phyloP scores from a whole-genome alignment of 2,113 vertebrate species.

The Microtus ochrogaster region DNA sequence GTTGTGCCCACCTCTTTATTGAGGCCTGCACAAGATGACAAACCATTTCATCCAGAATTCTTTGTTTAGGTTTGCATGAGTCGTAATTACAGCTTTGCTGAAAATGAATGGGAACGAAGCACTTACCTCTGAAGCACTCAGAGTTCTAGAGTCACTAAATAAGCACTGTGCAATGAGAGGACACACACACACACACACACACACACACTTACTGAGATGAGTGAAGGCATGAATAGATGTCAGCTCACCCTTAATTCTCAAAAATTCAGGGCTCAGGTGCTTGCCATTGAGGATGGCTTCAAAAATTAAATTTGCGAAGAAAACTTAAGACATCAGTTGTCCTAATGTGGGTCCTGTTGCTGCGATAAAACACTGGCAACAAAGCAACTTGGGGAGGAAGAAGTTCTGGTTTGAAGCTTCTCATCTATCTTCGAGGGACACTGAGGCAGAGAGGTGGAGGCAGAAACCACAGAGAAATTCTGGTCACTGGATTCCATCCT shows the following conservation, averaged over 20 bases:
- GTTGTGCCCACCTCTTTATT: background rate
- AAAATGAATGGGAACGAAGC: background rate
- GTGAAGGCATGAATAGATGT: background rate
- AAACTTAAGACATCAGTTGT: background rate
- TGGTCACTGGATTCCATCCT: background rate
- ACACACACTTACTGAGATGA: background rate
- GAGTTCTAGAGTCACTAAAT: background rate
- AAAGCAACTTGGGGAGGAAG: background rate
- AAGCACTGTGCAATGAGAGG: background rate
- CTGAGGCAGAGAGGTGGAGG: background rate
- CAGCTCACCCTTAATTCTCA: background rate
- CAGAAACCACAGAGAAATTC: background rate
- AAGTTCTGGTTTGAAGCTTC: too few species aligned
- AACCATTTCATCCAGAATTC: background rate
- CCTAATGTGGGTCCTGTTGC: background rate
- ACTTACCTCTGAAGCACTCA: background rate
- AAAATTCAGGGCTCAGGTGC: background rate
- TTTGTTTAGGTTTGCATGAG: background rate
- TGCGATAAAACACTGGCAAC: background rate
- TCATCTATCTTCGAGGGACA: background rate
- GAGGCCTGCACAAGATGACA: background rate
- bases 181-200: too few species aligned
- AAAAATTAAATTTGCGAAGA: conserved; percentile 6
- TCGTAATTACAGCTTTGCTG: background rate
- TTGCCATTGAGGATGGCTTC: background rate